Conservation (phyloP, 2,113 vertebrate species). For the Phaethornis superciliosus region DNA sequence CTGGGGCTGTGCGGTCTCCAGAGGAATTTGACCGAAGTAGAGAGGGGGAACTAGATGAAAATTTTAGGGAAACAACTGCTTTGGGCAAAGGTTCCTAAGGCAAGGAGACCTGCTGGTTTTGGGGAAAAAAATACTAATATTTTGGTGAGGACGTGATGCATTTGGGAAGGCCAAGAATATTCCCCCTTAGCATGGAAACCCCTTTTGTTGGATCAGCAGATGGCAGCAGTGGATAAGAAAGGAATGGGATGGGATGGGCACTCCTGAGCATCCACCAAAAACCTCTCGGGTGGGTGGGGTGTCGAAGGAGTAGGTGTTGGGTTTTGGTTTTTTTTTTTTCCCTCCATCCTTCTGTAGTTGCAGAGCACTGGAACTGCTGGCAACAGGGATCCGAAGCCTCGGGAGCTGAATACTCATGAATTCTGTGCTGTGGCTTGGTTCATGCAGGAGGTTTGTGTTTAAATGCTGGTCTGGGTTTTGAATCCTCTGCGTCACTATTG, state of each 20-base stretch:
- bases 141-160: background rate
- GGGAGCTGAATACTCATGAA: fast-evolving
- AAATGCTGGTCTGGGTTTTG: background rate
- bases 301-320: fast-evolving
- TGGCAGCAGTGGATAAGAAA: slow-evolving; percentile 26
- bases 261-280: background rate
- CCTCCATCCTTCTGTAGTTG: background rate
- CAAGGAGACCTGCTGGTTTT: background rate
- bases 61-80: background rate
- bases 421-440: fast-evolving
- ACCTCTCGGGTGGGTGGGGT: background rate
- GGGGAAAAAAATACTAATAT: background rate
- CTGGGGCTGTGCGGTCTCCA: background rate
- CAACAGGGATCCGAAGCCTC: background rate
- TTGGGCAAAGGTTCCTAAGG: background rate
- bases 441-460: background rate
- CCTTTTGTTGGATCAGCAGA: background rate
- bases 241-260: background rate
- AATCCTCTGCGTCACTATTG: background rate
- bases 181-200: background rate
- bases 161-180: background rate
- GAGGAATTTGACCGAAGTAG: background rate
- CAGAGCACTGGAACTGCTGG: background rate
- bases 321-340: background rate
- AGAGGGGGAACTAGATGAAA: too few relatives aligned